These are phyloP conservation scores for Parazoanthus swiftii DNA, from an alignment of 92 coral and sea anemone species.

Conservation along the genomic window DNA sequence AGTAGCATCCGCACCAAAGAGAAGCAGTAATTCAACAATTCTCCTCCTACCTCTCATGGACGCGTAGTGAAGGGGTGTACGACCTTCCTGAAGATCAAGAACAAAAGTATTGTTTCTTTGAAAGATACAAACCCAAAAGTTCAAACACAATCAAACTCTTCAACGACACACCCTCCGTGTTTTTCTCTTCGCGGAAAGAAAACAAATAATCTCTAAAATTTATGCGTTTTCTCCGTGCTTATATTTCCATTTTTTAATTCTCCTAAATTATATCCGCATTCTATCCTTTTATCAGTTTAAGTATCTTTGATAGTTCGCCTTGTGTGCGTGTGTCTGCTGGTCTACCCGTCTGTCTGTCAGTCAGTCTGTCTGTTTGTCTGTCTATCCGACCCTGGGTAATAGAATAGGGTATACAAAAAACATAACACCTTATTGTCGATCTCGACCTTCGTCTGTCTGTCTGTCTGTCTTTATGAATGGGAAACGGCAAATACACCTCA, in stretches of 20 bases:
- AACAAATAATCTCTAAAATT: too few species aligned
- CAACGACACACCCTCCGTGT: neutral
- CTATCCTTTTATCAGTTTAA: too few species aligned
- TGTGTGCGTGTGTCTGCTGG: neutral
- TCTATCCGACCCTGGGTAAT: neutral
- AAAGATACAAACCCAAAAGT: neutral
- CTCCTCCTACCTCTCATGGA: constrained; percentile 78
- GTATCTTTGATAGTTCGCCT: too few species aligned
- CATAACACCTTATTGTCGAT: neutral
- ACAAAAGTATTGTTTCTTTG: too few species aligned
- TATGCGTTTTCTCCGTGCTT: too few species aligned
- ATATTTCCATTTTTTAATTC: too few species aligned
- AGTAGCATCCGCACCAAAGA: constrained; percentile 73
- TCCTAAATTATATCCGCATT: too few species aligned
- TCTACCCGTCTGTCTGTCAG: neutral
- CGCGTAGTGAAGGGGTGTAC: constrained; percentile 84
- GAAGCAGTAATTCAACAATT: constrained; percentile 69
- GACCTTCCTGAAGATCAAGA: constrained; percentile 53
- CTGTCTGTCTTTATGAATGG: neutral
- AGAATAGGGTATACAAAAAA: too few species aligned
- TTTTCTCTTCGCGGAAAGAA: too few species aligned
- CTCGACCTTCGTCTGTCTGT: neutral
- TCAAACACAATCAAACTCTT: neutral
- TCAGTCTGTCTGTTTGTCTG: neutral
- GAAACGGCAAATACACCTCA: neutral